A percentile compares a stretch with the other conserved stretches of the same genome.
Evolutionary conservation across 2,888 invertebrate species (phyloP).

Genomic region (Nasonovia ribisnigri): DNA sequence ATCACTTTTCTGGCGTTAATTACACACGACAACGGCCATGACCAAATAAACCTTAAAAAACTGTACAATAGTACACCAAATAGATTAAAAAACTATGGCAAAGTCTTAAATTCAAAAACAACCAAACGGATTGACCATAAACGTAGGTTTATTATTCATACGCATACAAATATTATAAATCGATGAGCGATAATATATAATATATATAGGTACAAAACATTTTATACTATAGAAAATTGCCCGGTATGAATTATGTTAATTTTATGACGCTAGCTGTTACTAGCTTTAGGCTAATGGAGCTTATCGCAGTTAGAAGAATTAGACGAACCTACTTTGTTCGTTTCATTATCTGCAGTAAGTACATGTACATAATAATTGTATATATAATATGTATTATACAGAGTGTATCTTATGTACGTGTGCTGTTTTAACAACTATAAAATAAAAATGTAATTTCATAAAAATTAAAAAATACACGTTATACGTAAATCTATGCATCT

Average conservation of each 20-base stretch:
- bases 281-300: neutral
- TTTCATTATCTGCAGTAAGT: neutral
- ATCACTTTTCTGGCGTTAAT: neutral
- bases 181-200: neutral
- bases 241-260: neutral
- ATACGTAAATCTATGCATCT: too few relatives aligned
- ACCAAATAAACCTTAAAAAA: neutral
- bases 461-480: too few relatives aligned
- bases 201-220: neutral
- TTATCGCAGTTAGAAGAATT: neutral
- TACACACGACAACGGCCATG: neutral
- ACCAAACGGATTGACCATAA: neutral
- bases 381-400: neutral
- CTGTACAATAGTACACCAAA: neutral
- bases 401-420: neutral
- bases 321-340: neutral
- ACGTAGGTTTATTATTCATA: neutral
- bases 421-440: too few relatives aligned
- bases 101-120: neutral
- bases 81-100: neutral
- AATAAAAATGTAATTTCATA: too few relatives aligned
- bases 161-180: neutral
- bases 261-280: neutral
- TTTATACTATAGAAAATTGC: neutral
- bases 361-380: neutral